These are phyloP conservation scores for Sussaba pulchella DNA, from an alignment of 2,888 invertebrate genomes.

Conservation along the genomic window DNA sequence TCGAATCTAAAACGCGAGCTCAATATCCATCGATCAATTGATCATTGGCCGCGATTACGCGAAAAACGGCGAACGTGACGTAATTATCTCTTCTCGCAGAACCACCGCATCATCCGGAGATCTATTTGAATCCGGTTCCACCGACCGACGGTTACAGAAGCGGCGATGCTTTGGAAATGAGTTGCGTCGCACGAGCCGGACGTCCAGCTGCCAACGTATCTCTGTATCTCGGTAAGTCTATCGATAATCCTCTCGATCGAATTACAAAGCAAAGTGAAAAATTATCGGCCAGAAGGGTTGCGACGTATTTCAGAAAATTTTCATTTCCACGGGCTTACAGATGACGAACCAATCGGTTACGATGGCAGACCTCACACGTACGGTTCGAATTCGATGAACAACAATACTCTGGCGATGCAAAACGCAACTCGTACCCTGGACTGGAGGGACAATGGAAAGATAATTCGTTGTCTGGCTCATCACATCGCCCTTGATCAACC, in stretches of 20 bases:
- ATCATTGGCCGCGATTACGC: too few species aligned
- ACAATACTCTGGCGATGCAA: conserved; percentile 88
- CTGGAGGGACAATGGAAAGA: conserved; percentile 88
- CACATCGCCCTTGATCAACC: conserved; percentile 87
- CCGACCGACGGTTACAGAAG: conserved; percentile 85
- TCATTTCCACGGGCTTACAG: conserved; percentile 81
- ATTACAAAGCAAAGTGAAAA: too few species aligned
- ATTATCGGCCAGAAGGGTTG: too few species aligned
- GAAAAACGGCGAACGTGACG: too few species aligned
- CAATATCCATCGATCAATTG: too few species aligned
- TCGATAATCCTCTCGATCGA: too few species aligned
- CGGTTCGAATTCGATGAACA: conserved; percentile 85
- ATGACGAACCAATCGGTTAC: conserved; percentile 87
- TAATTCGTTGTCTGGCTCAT: conserved; percentile 88
- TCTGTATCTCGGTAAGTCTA: conserved; percentile 88
- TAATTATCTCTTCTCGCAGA: conserved; percentile 79
- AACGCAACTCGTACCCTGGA: conserved; percentile 88
- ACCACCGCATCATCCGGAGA: conserved; percentile 84
- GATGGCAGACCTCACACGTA: conserved; percentile 86
- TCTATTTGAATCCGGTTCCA: conserved; percentile 82
- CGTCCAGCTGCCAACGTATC: conserved; percentile 91
- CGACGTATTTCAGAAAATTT: too few species aligned
- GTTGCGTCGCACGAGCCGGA: conserved; percentile 89
- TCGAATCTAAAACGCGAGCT: too few species aligned
- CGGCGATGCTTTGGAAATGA: conserved; percentile 88